A percentile compares a stretch with the other conserved stretches of the same genome.
Conservation (phyloP, 1,140 invertebrate genomes). For the Drosophila kepulauana region DNA sequence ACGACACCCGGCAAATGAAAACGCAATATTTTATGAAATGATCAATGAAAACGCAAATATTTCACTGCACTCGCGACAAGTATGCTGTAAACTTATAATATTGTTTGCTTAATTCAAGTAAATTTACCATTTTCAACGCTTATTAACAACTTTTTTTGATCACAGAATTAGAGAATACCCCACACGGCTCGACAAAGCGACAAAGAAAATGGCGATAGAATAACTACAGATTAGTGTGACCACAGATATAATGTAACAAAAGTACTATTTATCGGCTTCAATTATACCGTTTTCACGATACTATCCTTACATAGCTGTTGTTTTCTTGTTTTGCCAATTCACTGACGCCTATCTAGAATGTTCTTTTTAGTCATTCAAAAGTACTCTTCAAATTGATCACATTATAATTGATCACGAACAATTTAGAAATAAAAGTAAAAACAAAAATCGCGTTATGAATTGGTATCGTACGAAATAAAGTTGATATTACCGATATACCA, state of each 20-base stretch:
- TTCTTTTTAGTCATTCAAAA: too few species aligned
- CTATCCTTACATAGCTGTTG: too few species aligned
- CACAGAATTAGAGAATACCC: slow-evolving; percentile 70
- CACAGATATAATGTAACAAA: not conserved
- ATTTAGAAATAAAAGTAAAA: too few species aligned
- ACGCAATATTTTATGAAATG: slow-evolving; percentile 47
- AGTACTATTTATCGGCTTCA: not conserved
- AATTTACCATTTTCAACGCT: slow-evolving; percentile 75
- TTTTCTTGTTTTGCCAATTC: too few species aligned
- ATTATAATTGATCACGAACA: too few species aligned
- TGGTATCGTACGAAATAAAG: too few species aligned
- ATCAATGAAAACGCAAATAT: slow-evolving; percentile 63
- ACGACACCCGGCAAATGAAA: slow-evolving; percentile 76
- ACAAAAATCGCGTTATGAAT: too few species aligned
- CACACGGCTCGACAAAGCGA: slow-evolving; percentile 68
- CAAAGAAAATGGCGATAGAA: slow-evolving; percentile 75
- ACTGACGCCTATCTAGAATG: too few species aligned
- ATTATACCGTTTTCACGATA: too few species aligned
- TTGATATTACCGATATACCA: too few species aligned
- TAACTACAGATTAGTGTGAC: slow-evolving; percentile 24
- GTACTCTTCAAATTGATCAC: too few species aligned
- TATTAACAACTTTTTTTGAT: slow-evolving; percentile 74
- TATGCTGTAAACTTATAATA: slow-evolving; percentile 52
- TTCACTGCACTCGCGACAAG: slow-evolving; percentile 8
- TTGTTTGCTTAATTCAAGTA: slow-evolving; percentile 17